phyloP scores from a whole-genome alignment of 1,140 invertebrate species.

The Hypsibius dujardini region DNA sequence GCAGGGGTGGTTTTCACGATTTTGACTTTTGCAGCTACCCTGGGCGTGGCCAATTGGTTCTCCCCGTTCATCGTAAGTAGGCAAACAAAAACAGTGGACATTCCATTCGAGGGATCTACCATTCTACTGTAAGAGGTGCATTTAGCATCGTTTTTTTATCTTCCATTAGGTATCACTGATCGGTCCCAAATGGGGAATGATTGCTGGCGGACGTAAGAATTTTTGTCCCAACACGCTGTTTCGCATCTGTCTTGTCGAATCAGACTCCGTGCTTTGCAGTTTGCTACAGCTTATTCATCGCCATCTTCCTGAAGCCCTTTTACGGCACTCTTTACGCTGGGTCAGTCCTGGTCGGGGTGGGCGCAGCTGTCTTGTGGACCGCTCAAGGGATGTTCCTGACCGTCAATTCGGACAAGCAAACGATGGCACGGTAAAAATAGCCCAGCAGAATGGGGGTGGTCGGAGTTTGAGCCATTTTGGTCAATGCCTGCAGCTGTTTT shows the following conservation, averaged over 20 bases:
- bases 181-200: constrained; percentile 63
- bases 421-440: constrained; percentile 46
- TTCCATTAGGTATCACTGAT: constrained; percentile 46
- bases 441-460: neutral
- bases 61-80: constrained; percentile 52
- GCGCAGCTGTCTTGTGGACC: constrained; percentile 33
- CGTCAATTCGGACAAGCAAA: constrained; percentile 62
- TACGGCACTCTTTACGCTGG: constrained; percentile 16
- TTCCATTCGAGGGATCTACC: neutral
- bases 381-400: constrained; percentile 85
- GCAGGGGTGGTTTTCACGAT: neutral
- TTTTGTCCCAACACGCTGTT: neutral
- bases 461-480: neutral
- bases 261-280: neutral
- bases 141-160: neutral
- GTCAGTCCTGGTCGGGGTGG: constrained; percentile 17
- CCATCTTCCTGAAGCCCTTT: constrained; percentile 15
- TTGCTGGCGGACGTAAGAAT: constrained; percentile 45
- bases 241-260: neutral
- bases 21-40: neutral
- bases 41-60: constrained; percentile 75
- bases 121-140: neutral
- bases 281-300: constrained; percentile 17
- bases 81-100: neutral
- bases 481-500: neutral